Base-by-base conservation (phyloP, 1,140 invertebrate genomes). In the Drosophila pruinosa region DNA sequence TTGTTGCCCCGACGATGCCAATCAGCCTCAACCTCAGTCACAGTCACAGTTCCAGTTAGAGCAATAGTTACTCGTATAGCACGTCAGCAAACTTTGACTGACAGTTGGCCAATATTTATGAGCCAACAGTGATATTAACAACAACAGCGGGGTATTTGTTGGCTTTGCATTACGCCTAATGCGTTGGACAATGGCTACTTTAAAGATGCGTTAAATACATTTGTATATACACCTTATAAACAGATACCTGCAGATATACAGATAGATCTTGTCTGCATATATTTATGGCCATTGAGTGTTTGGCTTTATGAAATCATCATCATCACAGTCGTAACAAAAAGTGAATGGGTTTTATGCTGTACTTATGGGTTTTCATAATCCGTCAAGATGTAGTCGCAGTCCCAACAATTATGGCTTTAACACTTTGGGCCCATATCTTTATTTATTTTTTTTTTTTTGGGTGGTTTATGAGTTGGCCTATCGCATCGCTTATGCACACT, bases 281-380 rank as follows among this genome's bases (percentile, higher is more conserved):
- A 83, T 88, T 88, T 85, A 85, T 86, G 68, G 63, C 34, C 61
- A 58, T 52, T 64, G 48, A 74, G 59, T 82, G 56, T 56, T 52
- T 36, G 61, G 24, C 41, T 64, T 59, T 79, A 61, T 68, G 61
- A 73, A 78, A 69, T 70, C 64, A 69, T 64, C 75, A 47, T 45
- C 17, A 22, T 5, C 21, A 45, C 5, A 17, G 38, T 41, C 38
- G 38, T 52, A 63, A 67, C 61, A 86, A 83, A 85, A 86, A 86
- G 81, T 85, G 81, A 85, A 85, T 85, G 80, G 73, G 59, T 85
- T 85, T 85, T 85, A 85, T 86, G 80, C 77, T 73, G 72, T 75
- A 71, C 80, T 70, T 70, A 70, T 39, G 45, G 47, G n/a, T 24
- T 24, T 45, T 45, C 38, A 48, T 52, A 73, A 79, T 78, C 56